Evolutionary conservation across 2,113 vertebrate species (phyloP).

Genomic region (Callopanchax toddi): DNA sequence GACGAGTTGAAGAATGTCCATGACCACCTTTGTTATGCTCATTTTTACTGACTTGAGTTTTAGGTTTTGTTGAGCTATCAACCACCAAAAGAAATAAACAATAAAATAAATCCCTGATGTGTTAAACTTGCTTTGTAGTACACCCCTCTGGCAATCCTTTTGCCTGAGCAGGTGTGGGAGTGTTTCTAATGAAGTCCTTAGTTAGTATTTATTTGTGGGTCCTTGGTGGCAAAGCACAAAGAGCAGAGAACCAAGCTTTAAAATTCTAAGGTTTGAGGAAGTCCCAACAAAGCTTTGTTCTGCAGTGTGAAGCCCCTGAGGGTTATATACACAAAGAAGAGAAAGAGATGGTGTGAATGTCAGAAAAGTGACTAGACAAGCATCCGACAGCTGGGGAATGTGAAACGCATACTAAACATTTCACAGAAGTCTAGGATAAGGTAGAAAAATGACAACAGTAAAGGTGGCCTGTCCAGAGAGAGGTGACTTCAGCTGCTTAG

Average conservation of each 20-base stretch:
- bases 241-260: conserved; percentile 14
- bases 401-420: conserved; percentile 43
- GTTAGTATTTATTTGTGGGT: conserved; percentile 10
- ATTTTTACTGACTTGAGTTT: background rate
- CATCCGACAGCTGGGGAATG: conserved; percentile 37
- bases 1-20: too few relatives aligned
- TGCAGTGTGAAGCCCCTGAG: conserved; percentile 49
- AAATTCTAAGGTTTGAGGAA: conserved; percentile 26
- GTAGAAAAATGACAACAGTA: too few relatives aligned
- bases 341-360: conserved; percentile 28
- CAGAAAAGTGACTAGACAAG: conserved; percentile 36
- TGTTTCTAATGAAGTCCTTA: conserved; percentile 4
- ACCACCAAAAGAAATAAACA: background rate
- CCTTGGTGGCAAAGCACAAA: conserved; percentile 23
- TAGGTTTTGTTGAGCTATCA: background rate
- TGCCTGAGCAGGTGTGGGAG: background rate
- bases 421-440: too few relatives aligned
- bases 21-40: background rate
- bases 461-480: too few relatives aligned
- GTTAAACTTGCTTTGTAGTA: background rate
- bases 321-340: conserved; percentile 37
- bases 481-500: too few relatives aligned
- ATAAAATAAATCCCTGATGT: background rate
- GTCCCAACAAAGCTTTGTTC: conserved; percentile 65
- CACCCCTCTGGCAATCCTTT: background rate